phyloP scores from a whole-genome alignment of 2,888 invertebrate genomes.

The Tetrapedia diversipes region DNA sequence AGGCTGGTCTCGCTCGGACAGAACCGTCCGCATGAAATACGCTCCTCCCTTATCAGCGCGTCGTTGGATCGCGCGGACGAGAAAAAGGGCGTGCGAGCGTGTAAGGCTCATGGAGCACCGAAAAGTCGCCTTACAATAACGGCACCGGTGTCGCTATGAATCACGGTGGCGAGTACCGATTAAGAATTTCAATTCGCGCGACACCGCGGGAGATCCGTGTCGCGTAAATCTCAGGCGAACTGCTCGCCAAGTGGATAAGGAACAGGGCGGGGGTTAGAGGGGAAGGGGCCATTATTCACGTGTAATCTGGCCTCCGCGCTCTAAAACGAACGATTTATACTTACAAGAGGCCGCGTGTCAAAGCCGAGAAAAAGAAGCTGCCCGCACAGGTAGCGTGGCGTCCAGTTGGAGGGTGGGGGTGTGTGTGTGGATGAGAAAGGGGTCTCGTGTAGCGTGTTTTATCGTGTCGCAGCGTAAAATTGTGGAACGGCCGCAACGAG shows the following conservation, averaged over 20 bases:
- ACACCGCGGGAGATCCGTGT: constrained; percentile 54
- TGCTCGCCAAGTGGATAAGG: constrained; percentile 42
- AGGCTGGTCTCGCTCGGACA: not conserved
- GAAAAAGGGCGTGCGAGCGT: constrained; percentile 1
- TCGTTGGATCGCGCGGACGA: not conserved
- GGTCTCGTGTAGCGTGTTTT: constrained; percentile 40
- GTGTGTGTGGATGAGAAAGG: too few species aligned
- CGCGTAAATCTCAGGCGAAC: constrained; percentile 54
- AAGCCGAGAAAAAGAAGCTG: constrained; percentile 42
- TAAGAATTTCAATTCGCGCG: constrained; percentile 54
- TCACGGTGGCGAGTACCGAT: constrained; percentile 50
- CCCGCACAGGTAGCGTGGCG: constrained; percentile 53
- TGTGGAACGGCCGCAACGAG: constrained; percentile 24
- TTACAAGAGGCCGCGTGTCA: constrained; percentile 44
- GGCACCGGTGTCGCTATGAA: constrained; percentile 16
- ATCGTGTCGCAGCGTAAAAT: constrained; percentile 54
- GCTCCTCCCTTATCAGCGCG: not conserved
- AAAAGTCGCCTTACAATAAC: constrained; percentile 25
- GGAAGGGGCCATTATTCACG: constrained; percentile 42
- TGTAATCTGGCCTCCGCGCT: constrained; percentile 41
- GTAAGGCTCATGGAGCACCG: constrained; percentile 21
- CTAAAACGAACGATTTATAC: constrained; percentile 54
- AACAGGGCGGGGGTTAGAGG: constrained; percentile 9
- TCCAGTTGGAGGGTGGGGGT: too few species aligned
- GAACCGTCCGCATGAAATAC: constrained; percentile 8